Conservation (phyloP, 2,797 vertebrate genomes). For the Naso thynnoides region DNA sequence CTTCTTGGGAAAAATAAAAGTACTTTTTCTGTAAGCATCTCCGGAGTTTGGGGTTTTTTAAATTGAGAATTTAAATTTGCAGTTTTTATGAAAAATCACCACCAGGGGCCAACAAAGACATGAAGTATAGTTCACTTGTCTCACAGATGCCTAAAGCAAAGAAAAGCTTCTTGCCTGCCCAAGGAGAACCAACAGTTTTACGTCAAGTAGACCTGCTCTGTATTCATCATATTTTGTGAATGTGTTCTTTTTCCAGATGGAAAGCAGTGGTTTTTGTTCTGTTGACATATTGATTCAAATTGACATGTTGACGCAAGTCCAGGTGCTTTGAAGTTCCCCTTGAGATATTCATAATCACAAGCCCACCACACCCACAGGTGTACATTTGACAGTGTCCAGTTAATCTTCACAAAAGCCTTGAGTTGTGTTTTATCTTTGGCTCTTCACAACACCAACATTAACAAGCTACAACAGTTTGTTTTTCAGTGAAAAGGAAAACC, state of each 20-base stretch:
- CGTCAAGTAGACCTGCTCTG: not conserved
- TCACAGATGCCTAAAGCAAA: no score
- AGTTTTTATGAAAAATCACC: slow-evolving; percentile 13
- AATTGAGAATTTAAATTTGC: not conserved
- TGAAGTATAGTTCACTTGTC: no score
- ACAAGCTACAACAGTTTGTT: not conserved
- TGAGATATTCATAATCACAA: slow-evolving; percentile 38
- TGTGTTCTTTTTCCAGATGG: not conserved
- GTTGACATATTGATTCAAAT: slow-evolving; percentile 48
- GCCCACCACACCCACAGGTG: slow-evolving; percentile 53
- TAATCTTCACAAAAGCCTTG: slow-evolving; percentile 56
- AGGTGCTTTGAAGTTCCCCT: slow-evolving; percentile 49
- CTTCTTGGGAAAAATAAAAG: slow-evolving; percentile 68
- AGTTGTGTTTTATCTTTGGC: slow-evolving; percentile 36
- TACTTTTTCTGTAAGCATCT: slow-evolving; percentile 58
- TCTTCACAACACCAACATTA: slow-evolving; percentile 1
- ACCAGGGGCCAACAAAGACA: slow-evolving; percentile 32
- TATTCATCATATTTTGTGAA: slow-evolving; percentile 1
- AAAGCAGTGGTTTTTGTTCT: slow-evolving; percentile 20
- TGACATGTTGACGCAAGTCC: slow-evolving; percentile 40
- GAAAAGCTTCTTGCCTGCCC: slow-evolving; percentile 1
- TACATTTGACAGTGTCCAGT: slow-evolving; percentile 49
- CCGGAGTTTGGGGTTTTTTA: not conserved
- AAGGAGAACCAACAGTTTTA: not conserved
- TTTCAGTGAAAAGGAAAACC: not conserved